Evolutionary conservation across 2,888 invertebrate genomes (phyloP), one percentile per base, ranked within the genome.

Genomic region (Ophonus ardosiacus): DNA sequence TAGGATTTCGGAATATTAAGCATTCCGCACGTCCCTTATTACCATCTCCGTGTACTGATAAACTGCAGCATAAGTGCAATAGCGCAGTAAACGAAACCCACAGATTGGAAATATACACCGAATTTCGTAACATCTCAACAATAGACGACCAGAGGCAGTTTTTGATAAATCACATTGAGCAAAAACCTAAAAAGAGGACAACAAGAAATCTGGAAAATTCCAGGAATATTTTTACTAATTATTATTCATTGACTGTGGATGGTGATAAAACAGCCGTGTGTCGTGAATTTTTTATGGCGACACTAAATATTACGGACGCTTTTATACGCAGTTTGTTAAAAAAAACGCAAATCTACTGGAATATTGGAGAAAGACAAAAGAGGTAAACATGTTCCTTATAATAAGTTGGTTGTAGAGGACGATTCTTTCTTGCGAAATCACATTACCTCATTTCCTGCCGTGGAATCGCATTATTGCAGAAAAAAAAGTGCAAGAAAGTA

Each of bases 11-110:
- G 31, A 31, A 31, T n/a, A 84, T 84, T 43, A 57, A 76, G 51
- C 85, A 86, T 21, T 85, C 87, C 85, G 86, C 86, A 76, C 85
- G 86, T 80, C 87, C 87, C 38, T 31, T 87, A 51, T 86, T 86
- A 83, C 86, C 74, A 85, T 85, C 87, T 81, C 87, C 87, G 56
- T 88, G 88, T 82, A 51, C 83, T 31, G 83, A 40, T 38, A 87
- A 85, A 81, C 84, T 85, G 81, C 88, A 88, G 85, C 87, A 88
- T 83, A 87, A 86, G 86, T 88, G 87, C 83, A 83, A 31, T 40
- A 76, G 38, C 57, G 74, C 31, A 40, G 86, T 88, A 56, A 86
- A 85, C 38, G 86, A 88, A 84, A 61, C 85, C 85, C 65, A 85
- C 17, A 85, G 87, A 87, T 21, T 79, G 57, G 74, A 51, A 63